Percentiles rank a stretch among this genome's conserved stretches.
phyloP scores from a whole-genome alignment of 2,888 invertebrate species.

The Spodoptera picta region DNA sequence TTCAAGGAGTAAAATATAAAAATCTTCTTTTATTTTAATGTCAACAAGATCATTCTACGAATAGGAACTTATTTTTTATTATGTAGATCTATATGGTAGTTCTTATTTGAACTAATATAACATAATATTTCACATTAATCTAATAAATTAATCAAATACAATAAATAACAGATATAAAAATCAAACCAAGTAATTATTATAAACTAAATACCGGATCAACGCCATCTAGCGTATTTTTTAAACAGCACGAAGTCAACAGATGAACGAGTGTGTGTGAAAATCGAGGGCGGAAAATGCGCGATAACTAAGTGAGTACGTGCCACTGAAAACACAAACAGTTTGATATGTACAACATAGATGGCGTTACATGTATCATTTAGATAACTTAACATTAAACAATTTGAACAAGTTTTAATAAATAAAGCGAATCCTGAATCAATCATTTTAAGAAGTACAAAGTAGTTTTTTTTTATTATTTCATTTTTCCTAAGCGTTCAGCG shows the following conservation, averaged over 20 bases:
- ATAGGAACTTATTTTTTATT: constrained; percentile 15
- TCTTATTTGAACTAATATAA: no score
- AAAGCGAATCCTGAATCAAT: no score
- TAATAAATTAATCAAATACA: not conserved
- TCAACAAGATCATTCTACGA: constrained; percentile 14
- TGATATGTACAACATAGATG: constrained; percentile 39
- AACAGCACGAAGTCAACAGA: constrained; percentile 11
- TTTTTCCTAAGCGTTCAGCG: constrained; percentile 76
- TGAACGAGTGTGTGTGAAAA: constrained; percentile 3
- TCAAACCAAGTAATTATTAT: not conserved
- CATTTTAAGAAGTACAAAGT: no score
- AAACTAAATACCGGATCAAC: constrained; percentile 5
- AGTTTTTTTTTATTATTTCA: constrained; percentile 2
- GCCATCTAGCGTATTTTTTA: constrained; percentile 43
- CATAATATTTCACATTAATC: not conserved
- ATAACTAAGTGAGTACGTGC: not conserved
- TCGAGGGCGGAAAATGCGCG: not conserved
- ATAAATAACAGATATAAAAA: not conserved
- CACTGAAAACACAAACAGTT: constrained; percentile 3
- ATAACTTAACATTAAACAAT: no score
- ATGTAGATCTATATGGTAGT: not conserved
- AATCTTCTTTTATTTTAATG: constrained; percentile 24
- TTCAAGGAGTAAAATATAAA: not conserved
- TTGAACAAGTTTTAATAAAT: not conserved
- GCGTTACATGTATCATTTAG: constrained; percentile 11